Percentiles rank a stretch among this genome's conserved stretches.
These are phyloP conservation scores for Teleopsis dalmanni DNA, from an alignment of 1,140 invertebrate species.

Conservation along the genomic window DNA sequence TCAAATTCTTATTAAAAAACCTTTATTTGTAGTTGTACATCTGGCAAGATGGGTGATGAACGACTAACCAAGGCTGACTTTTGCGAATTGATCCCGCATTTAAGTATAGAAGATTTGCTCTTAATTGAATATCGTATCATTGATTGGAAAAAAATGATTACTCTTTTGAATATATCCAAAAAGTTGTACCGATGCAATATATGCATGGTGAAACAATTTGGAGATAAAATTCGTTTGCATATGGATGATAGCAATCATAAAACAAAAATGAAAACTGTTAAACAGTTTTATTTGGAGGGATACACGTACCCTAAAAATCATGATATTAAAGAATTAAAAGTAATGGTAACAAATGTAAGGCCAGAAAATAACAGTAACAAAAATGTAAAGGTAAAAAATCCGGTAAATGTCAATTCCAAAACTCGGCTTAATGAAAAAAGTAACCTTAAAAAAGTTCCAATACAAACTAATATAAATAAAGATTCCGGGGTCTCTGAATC, in stretches of 20 bases:
- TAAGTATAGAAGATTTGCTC: conserved; percentile 4
- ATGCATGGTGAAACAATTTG: conserved; percentile 23
- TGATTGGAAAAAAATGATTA: conserved; percentile 18
- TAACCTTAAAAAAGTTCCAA: no score
- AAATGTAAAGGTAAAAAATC: neutral
- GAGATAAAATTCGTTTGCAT: conserved; percentile 27
- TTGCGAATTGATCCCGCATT: conserved; percentile 1
- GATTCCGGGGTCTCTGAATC: no score
- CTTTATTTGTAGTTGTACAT: no score
- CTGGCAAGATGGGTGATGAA: no score
- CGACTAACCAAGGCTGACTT: neutral
- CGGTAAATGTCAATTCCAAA: no score
- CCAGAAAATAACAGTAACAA: no score
- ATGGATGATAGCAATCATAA: conserved; percentile 28
- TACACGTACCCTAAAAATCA: conserved; percentile 2
- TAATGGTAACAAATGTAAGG: no score
- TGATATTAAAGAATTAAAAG: no score
- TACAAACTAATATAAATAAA: no score
- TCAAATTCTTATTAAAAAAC: no score
- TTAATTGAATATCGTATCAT: conserved; percentile 4
- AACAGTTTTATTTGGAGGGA: conserved; percentile 11
- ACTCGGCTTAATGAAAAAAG: no score
- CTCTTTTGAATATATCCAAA: conserved; percentile 1
- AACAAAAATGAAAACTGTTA: conserved; percentile 11
- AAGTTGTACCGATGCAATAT: conserved; percentile 21